Evolutionary conservation across 2,113 vertebrate species (phyloP), one percentile per base, ranked within the genome.

Genomic region (Charina bottae): DNA sequence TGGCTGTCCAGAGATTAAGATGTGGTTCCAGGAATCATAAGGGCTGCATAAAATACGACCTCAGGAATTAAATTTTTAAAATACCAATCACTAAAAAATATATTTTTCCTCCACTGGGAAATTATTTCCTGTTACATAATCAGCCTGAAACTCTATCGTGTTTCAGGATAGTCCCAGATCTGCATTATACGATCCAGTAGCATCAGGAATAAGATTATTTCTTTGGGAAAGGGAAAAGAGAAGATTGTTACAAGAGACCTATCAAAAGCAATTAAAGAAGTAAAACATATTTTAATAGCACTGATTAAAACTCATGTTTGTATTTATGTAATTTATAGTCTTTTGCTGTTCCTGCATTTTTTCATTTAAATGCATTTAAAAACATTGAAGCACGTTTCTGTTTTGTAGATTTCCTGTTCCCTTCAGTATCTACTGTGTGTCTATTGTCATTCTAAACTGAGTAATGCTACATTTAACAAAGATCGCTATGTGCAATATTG

Each of bases 401-500:
- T 96, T 96, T 97, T 97, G 90, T 97, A 96, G 95, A 95, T 85
- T 96, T 97, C 96, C 97, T 93, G 94, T 96, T 96, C 94, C 95
- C 97, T 97, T 95, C 95, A 94, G 93, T 95, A 96, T 94, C 95
- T 97, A 95, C 93, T 91, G 94, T 96, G 95, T 98, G 97, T 97
- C 97, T 94, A 97, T 97, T 97, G 96, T 93, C 96, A 96, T 96
- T 97, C 94, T 97, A 97, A 95, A 95, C 94, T 93, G 97, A 97
- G 93, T 95, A 94, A 97, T 96, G 97, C 97, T 96, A 96, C 97
- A 96, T 97, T 97, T 97, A 98, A 98, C 97, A 97, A 97, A 97
- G 96, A 97, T 97, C 96, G 95, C 97, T 97, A 98, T 97, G 98
- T 98, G 98, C 98, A 98, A 98, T 98, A 98, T 94, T 97, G 97